Evolutionary conservation across 64 coral and sea anemone species (phyloP), one percentile per base, ranked within the genome.

Genomic region (Cladopsammia gracilis): DNA sequence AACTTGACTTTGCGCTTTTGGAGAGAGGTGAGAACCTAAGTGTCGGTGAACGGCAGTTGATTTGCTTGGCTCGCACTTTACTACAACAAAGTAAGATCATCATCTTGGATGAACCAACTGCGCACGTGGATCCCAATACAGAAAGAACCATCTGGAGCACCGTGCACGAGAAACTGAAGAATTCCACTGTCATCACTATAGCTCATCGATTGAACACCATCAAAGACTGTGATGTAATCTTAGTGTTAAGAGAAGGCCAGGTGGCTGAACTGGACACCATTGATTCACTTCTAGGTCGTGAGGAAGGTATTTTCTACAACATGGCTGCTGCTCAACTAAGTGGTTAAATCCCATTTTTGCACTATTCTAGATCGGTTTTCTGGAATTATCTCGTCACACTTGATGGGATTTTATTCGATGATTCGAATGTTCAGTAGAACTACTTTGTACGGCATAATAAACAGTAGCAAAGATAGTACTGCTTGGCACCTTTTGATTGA

Each of bases 31-130:
- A 56, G 11, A 93, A 93, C 70, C 71, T 87, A 16, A 93, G 74
- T 52, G 61, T 88, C 5, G 83, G 91, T 20, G 82, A 93, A 43
- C 58, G 84, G 51, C 83, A 93, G 62, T 43, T 88, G 73, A 78
- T 93, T 61, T 87, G 64, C 66, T 47, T 93, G 25, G 91, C 83
- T 26, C 70, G 91, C 5, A 75, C 67, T 15, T 64, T 87, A 59
- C 76, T 93, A 10, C 83, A 73, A 44, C n/a, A 67, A 22, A 87
- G 54, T 23, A 87, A 72, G 47, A 93, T 93, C 15, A 48, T 92
- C 4, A 92, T 92, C 42, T 81, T 92, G 1, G 90, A 92, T 64
- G 80, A 92, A 25, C 69, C 90, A 44, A 86, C 90, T 7, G 90
- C 78, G 10, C 71, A 81, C 20, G 70, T 92, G 24, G 90, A 92